phyloP scores from a whole-genome alignment of 1,140 invertebrate species.

The Coenobita brevimanus region DNA sequence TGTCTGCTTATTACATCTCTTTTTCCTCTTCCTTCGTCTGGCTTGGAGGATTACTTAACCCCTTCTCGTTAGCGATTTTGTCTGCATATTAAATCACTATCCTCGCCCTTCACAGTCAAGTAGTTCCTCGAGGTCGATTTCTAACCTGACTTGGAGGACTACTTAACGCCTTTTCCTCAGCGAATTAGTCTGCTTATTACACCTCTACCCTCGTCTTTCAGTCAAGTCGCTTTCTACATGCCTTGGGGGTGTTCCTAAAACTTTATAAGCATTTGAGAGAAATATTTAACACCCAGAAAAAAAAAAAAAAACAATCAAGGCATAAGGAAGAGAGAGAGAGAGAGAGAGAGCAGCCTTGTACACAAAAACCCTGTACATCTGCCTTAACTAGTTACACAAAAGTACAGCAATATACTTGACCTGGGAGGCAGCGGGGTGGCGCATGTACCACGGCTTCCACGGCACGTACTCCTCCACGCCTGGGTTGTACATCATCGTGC shows the following conservation, averaged over 20 bases:
- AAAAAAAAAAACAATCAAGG: background rate
- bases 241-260: too few species aligned
- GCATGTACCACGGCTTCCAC: slow-evolving; percentile 56
- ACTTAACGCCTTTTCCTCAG: too few species aligned
- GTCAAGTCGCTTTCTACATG: background rate
- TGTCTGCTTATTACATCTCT: too few species aligned
- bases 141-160: too few species aligned
- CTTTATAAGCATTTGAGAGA: background rate
- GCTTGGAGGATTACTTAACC: too few species aligned
- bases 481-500: slow-evolving; percentile 44
- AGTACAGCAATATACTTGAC: slow-evolving; percentile 11
- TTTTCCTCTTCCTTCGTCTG: too few species aligned
- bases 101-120: too few species aligned
- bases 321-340: background rate
- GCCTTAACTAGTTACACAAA: background rate
- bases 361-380: background rate
- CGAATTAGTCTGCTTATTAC: too few species aligned
- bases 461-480: slow-evolving; percentile 45
- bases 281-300: too few species aligned
- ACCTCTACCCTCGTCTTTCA: background rate
- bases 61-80: too few species aligned
- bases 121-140: too few species aligned
- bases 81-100: too few species aligned
- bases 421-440: slow-evolving; percentile 44
- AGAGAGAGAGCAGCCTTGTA: background rate